Percentiles rank a stretch among this genome's conserved stretches.
These are phyloP conservation scores for Sylvilagus floridanus DNA, from an alignment of 2,797 vertebrate species.

Conservation along the genomic window DNA sequence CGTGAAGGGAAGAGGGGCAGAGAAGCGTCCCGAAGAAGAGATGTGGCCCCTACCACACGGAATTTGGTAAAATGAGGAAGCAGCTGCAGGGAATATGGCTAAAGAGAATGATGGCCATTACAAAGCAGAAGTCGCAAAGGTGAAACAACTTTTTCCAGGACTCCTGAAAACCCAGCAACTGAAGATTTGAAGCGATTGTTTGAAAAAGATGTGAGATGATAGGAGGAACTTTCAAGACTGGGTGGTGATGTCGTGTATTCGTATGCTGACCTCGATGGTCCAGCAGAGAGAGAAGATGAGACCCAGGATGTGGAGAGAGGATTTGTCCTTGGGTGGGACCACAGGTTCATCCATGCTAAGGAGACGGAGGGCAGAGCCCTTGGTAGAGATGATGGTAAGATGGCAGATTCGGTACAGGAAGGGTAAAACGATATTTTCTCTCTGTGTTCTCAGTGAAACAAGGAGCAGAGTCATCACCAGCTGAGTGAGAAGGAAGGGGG, in stretches of 20 bases:
- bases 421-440: neutral
- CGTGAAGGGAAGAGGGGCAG: no score
- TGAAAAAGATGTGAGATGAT: neutral
- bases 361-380: neutral
- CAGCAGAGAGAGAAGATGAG: neutral
- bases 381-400: neutral
- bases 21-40: no score
- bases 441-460: neutral
- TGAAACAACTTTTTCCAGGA: neutral
- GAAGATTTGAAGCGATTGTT: neutral
- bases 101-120: no score
- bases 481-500: neutral
- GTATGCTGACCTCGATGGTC: neutral
- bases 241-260: neutral
- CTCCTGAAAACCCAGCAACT: neutral
- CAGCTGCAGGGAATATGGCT: no score
- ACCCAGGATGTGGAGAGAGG: no score
- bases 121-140: no score
- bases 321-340: neutral
- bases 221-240: neutral
- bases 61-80: no score
- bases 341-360: neutral
- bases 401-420: neutral
- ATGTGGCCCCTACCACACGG: no score
- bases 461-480: neutral